Percentiles rank a stretch among this genome's conserved stretches.
phyloP scores from a whole-genome alignment of 2,113 vertebrate genomes.

The Eptatretus burgeri region DNA sequence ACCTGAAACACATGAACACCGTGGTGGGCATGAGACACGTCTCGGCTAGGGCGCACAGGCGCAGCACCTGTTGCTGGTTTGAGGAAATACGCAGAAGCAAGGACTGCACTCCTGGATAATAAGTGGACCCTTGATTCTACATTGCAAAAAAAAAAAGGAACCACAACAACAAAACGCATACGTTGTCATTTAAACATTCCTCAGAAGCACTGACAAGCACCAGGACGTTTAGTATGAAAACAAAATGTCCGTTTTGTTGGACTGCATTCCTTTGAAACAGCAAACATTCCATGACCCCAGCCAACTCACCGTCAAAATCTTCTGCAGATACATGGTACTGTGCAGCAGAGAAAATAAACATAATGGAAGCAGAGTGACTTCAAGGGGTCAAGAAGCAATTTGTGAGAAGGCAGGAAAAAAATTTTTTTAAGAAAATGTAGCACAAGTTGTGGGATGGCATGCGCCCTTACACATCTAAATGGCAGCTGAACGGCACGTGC shows the following conservation, averaged over 20 bases:
- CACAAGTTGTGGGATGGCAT: too few relatives aligned
- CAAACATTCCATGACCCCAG: not conserved
- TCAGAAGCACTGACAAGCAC: too few relatives aligned
- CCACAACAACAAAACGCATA: too few relatives aligned
- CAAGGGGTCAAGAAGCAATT: conserved; percentile 9
- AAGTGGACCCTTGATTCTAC: too few relatives aligned
- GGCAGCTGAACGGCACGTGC: too few relatives aligned
- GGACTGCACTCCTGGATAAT: conserved; percentile 33
- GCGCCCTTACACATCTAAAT: too few relatives aligned
- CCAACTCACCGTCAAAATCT: conserved; percentile 72
- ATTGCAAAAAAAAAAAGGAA: too few relatives aligned
- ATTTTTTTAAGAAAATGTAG: too few relatives aligned
- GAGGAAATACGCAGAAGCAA: conserved; percentile 51
- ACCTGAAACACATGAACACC: conserved; percentile 96
- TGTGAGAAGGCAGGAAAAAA: too few relatives aligned
- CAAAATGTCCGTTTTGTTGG: too few relatives aligned
- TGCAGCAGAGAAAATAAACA: conserved; percentile 93
- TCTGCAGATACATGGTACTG: conserved; percentile 74
- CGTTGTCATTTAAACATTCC: too few relatives aligned
- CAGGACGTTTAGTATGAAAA: too few relatives aligned
- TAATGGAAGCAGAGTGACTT: conserved; percentile 96
- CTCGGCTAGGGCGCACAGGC: conserved; percentile 93
- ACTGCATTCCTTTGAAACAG: not conserved
- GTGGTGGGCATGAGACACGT: conserved; percentile 96
- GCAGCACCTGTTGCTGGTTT: conserved; percentile 93